Percentiles rank a stretch among this genome's conserved stretches.
Conservation (phyloP, 2,113 vertebrate species). For the Rynchops niger region DNA sequence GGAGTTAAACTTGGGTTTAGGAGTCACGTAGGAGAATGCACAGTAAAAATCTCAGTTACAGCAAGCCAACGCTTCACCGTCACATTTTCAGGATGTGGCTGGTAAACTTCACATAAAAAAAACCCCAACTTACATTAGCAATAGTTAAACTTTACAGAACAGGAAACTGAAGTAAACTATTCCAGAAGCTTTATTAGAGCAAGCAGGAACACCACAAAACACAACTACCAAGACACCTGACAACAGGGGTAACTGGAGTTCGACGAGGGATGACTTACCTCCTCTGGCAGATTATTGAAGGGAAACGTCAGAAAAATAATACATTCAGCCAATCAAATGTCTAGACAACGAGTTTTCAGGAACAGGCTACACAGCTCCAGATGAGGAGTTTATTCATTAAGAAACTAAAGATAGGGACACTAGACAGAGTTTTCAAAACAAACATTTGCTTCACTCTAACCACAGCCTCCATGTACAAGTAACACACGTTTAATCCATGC, state of each 20-base stretch:
- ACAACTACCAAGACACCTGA: neutral
- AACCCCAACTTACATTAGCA: neutral
- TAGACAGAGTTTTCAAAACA: neutral
- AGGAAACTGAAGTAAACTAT: neutral
- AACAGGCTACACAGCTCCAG: neutral
- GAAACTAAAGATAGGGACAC: neutral
- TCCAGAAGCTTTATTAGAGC: neutral
- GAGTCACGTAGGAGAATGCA: fast-evolving
- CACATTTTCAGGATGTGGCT: neutral
- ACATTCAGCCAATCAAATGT: neutral
- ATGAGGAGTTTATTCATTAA: neutral
- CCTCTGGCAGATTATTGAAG: neutral
- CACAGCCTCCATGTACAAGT: neutral
- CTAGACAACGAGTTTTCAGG: neutral
- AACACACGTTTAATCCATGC: neutral
- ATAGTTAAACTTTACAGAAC: neutral
- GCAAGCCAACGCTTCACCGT: fast-evolving
- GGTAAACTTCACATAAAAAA: neutral
- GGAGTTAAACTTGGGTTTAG: neutral
- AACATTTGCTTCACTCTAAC: neutral
- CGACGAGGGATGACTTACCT: neutral
- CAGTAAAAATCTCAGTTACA: neutral
- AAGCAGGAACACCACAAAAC: neutral
- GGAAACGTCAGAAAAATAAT: neutral
- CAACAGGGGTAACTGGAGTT: neutral